Percentiles rank a stretch among this genome's conserved stretches.
phyloP scores from a whole-genome alignment of 1,140 invertebrate species.

The Drosophila malerkotliana region DNA sequence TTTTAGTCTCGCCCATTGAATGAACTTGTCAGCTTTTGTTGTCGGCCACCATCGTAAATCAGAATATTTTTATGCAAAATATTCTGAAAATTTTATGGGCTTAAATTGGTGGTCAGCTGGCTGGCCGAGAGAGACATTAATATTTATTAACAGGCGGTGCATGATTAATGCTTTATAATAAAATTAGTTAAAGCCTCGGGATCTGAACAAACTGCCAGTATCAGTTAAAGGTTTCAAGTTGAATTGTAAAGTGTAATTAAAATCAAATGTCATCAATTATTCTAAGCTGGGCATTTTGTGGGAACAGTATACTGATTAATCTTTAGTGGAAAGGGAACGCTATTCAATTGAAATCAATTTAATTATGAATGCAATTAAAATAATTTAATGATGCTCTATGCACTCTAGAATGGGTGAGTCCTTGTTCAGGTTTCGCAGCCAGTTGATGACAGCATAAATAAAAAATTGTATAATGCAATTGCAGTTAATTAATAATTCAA shows the following conservation, averaged over 20 bases:
- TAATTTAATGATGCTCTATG: conserved; percentile 66
- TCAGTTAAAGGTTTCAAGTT: conserved; percentile 66
- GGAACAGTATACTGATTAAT: background rate
- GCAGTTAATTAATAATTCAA: conserved; percentile 81
- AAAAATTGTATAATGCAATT: conserved; percentile 71
- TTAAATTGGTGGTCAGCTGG: conserved; percentile 68
- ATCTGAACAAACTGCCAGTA: conserved; percentile 23
- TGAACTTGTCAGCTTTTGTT: conserved; percentile 57
- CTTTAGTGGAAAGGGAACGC: conserved; percentile 3
- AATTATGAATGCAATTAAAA: conserved; percentile 82
- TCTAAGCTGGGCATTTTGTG: conserved; percentile 59
- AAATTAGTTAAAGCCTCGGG: conserved; percentile 66
- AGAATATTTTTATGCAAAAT: conserved; percentile 71
- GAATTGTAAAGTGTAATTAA: conserved; percentile 65
- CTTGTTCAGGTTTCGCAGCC: conserved; percentile 10
- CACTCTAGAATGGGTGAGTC: background rate
- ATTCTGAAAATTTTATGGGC: conserved; percentile 73
- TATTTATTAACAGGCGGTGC: conserved; percentile 78
- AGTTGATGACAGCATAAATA: conserved; percentile 73
- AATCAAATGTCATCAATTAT: conserved; percentile 77
- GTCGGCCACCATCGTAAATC: conserved; percentile 55
- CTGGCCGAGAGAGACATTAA: conserved; percentile 62
- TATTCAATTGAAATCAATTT: conserved; percentile 74
- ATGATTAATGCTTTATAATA: conserved; percentile 75
- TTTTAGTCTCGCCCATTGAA: conserved; percentile 49